phyloP scores from a whole-genome alignment of 2,888 invertebrate species.

The Apeira syringaria region DNA sequence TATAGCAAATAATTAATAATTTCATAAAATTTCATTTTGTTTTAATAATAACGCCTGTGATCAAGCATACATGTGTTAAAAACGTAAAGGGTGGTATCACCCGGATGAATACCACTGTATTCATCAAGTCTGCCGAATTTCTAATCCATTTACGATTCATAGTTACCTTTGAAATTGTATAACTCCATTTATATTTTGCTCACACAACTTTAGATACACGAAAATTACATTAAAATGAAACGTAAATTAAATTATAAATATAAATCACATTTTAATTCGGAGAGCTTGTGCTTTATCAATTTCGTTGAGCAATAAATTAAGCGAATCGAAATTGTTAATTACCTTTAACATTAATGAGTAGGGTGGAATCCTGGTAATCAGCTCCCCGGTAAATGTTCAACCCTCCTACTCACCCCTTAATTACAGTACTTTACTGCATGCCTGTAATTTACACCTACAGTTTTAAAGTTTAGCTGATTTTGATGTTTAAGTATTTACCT shows the following conservation, averaged over 20 bases:
- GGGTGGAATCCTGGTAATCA: slow-evolving; percentile 43
- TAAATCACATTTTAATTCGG: slow-evolving; percentile 21
- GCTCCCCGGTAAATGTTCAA: slow-evolving; percentile 44
- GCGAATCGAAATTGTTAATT: slow-evolving; percentile 46
- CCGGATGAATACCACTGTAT: too few relatives aligned
- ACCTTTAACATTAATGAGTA: slow-evolving; percentile 41
- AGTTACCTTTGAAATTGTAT: too few relatives aligned
- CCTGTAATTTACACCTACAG: slow-evolving; percentile 27
- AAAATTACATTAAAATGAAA: slow-evolving; percentile 8
- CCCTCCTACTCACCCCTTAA: slow-evolving; percentile 30
- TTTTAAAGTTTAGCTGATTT: slow-evolving; percentile 8
- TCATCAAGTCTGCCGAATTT: too few relatives aligned
- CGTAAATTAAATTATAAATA: slow-evolving; percentile 1
- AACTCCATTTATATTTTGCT: neutral
- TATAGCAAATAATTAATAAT: too few relatives aligned
- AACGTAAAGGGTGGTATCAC: too few relatives aligned
- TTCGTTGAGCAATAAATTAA: slow-evolving; percentile 28
- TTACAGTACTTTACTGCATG: slow-evolving; percentile 41
- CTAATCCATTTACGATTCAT: too few relatives aligned
- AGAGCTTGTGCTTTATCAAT: slow-evolving; percentile 26
- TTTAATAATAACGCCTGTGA: too few relatives aligned
- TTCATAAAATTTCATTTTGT: too few relatives aligned
- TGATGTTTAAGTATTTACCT: too few relatives aligned
- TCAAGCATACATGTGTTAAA: too few relatives aligned
- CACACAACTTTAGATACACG: neutral